These are phyloP conservation scores for Kryphioiulus occultus DNA, from an alignment of 2,888 invertebrate species.

Conservation along the genomic window DNA sequence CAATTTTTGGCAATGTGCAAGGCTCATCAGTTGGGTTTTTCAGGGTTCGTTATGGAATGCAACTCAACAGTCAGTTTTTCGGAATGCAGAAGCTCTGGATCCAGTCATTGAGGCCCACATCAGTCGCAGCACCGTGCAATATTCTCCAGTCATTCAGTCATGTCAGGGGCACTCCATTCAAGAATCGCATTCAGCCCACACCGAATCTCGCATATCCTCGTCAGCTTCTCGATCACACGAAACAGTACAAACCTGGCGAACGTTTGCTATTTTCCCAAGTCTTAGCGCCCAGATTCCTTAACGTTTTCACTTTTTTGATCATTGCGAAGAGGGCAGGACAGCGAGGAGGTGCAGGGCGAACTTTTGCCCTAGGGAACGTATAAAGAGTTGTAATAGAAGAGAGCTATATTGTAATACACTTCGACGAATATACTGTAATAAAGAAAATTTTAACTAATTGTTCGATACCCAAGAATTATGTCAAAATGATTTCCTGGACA, in stretches of 20 bases:
- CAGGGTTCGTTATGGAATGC: background rate
- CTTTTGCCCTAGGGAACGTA: background rate
- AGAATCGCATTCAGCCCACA: background rate
- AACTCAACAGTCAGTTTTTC: background rate
- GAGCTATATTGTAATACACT: slow-evolving; percentile 30
- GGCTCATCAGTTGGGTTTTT: background rate
- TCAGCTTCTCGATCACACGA: background rate
- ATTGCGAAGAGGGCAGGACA: background rate
- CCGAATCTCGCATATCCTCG: background rate
- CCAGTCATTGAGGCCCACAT: background rate
- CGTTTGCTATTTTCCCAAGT: slow-evolving; percentile 27
- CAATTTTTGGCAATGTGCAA: background rate
- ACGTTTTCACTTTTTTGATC: slow-evolving; percentile 18
- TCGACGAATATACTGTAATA: slow-evolving; percentile 7
- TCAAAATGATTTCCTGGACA: background rate
- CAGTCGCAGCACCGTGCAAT: background rate
- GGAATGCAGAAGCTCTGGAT: background rate
- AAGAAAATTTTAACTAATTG: slow-evolving; percentile 7
- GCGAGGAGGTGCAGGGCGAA: background rate
- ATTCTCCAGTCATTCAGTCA: background rate
- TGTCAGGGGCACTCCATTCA: background rate
- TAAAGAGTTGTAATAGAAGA: slow-evolving; percentile 27
- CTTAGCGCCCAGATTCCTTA: slow-evolving; percentile 4
- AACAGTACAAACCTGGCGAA: slow-evolving; percentile 20
- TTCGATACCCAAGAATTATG: background rate